Conservation (phyloP, 2,797 vertebrate genomes). For the Siniperca undulata region DNA sequence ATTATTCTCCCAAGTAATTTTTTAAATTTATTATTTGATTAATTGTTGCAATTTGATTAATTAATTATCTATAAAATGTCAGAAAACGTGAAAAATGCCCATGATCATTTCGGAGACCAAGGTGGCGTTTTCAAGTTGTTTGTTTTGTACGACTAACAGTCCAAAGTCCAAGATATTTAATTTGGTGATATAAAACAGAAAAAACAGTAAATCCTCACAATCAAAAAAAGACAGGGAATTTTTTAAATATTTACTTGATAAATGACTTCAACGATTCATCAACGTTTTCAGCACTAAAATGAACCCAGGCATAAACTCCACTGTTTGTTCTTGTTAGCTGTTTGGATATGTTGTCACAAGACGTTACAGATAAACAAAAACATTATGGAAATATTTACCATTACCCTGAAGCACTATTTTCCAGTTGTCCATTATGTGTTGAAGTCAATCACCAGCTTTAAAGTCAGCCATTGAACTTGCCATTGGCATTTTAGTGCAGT, state of each 20-base stretch:
- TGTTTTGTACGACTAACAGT: no score
- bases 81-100: no score
- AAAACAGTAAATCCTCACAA: not conserved
- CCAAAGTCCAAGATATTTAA: not conserved
- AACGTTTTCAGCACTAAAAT: not conserved
- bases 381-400: not conserved
- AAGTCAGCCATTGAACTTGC: not conserved
- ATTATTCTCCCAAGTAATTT: not conserved
- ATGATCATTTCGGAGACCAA: no score
- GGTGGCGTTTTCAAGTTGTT: no score
- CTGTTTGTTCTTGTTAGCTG: not conserved
- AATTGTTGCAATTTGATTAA: not conserved
- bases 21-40: not conserved
- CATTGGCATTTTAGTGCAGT: slow-evolving; percentile 45
- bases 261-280: not conserved
- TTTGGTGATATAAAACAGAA: not conserved
- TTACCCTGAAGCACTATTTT: not conserved
- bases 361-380: not conserved
- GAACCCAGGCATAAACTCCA: not conserved
- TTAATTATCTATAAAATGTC: no score
- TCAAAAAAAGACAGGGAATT: not conserved
- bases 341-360: not conserved
- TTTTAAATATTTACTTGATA: not conserved
- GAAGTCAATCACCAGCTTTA: not conserved
- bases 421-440: not conserved